Percentiles rank a stretch among this genome's conserved stretches.
Evolutionary conservation across 1,140 invertebrate species (phyloP).

Genomic region (Daktulosphaira vitifoliae): DNA sequence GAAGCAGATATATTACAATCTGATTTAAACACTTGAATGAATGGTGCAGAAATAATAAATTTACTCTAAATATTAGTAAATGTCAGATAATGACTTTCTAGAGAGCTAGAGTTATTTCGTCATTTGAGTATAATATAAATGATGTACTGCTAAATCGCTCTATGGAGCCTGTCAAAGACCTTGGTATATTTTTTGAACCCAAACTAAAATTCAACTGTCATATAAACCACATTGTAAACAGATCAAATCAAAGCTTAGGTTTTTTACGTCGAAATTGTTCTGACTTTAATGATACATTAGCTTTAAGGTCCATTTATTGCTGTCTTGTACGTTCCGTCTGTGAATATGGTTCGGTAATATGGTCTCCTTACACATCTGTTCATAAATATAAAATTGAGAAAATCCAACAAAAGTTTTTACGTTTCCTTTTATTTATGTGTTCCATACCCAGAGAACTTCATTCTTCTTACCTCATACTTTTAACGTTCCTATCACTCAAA

Average conservation of each 20-base stretch:
- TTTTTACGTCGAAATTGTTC: not conserved
- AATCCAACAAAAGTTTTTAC: not conserved
- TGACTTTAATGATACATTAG: constrained; percentile 4
- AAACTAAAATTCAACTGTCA: not conserved
- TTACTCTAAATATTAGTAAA: constrained; percentile 2
- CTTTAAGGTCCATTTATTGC: constrained; percentile 1
- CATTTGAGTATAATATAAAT: not conserved
- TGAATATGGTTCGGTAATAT: not conserved
- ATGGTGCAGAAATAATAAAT: not conserved
- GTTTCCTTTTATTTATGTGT: not conserved
- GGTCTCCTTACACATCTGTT: not conserved
- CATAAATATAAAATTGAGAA: not conserved
- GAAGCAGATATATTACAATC: not conserved
- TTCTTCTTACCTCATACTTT: not conserved
- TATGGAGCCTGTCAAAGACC: not conserved
- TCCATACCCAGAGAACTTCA: not conserved
- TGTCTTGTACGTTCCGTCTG: not conserved
- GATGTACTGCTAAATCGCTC: not conserved
- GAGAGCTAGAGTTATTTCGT: not conserved
- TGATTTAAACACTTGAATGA: not conserved
- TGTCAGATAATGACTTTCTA: constrained; percentile 6
- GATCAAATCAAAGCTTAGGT: not conserved
- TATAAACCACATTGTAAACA: not conserved
- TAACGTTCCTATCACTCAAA: not conserved
- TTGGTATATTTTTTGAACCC: constrained; percentile 4